Evolutionary conservation across 2,888 invertebrate species (phyloP).

Genomic region (Morinoia aosen): DNA sequence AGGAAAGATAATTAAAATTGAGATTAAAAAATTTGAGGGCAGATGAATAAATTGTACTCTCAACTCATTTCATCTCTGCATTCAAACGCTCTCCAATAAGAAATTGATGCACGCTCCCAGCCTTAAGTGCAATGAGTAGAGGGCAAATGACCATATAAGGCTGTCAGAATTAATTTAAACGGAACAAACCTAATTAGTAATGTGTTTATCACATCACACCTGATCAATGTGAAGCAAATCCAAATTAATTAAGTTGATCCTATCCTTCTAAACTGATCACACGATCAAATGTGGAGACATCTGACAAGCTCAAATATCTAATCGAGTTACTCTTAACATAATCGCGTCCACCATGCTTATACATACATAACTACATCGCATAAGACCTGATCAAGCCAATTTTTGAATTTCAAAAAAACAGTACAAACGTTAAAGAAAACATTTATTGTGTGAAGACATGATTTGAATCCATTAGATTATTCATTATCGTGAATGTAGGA

Average conservation of each 20-base stretch:
- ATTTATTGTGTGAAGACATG: no score
- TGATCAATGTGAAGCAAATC: background rate
- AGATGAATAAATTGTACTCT: background rate
- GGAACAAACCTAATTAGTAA: background rate
- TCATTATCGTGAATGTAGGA: no score
- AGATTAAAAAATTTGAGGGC: background rate
- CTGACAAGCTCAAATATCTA: background rate
- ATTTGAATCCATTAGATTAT: no score
- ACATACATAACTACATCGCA: background rate
- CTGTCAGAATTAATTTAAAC: background rate
- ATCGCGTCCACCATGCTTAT: background rate
- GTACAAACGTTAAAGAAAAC: no score
- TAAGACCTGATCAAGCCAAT: background rate
- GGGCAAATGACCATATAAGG: background rate
- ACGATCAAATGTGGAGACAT: background rate
- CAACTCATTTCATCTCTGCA: background rate
- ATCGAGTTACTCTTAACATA: background rate
- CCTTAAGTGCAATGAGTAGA: background rate
- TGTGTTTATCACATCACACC: background rate
- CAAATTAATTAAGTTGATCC: background rate
- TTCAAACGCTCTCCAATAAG: background rate
- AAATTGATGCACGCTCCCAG: background rate
- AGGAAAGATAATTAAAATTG: background rate
- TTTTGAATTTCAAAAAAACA: no score
- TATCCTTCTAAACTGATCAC: background rate